Conservation (phyloP, 2,888 invertebrate species). For the Xanthorhoe designata region DNA sequence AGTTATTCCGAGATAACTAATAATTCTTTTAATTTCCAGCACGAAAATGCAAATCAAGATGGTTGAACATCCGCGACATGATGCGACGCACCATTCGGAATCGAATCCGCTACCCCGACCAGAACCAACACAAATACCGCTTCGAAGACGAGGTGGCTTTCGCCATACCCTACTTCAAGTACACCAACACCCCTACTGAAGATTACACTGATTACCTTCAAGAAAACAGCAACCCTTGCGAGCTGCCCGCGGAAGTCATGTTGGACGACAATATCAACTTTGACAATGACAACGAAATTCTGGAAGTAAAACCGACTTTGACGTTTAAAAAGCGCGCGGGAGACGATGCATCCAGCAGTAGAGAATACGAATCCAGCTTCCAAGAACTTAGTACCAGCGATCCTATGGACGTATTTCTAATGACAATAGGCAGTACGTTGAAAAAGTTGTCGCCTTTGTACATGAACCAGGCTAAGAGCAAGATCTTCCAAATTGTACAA, state of each 20-base stretch:
- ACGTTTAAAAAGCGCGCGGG: slow-evolving; percentile 27
- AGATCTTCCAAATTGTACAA: slow-evolving; percentile 79
- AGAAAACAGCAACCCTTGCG: slow-evolving; percentile 20
- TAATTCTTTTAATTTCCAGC: slow-evolving; percentile 26
- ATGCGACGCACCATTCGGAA: slow-evolving; percentile 70
- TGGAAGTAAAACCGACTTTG: slow-evolving; percentile 28
- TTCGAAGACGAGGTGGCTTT: slow-evolving; percentile 74
- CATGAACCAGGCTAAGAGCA: slow-evolving; percentile 76
- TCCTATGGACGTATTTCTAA: slow-evolving; percentile 60
- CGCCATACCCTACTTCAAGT: slow-evolving; percentile 65
- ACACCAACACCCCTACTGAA: slow-evolving; percentile 26
- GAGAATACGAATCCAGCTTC: slow-evolving; percentile 17
- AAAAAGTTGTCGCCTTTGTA: slow-evolving; percentile 73
- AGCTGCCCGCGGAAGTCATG: slow-evolving; percentile 30
- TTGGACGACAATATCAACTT: slow-evolving; percentile 21
- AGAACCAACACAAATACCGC: slow-evolving; percentile 67
- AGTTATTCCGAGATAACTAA: too few species aligned
- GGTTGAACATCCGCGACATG: slow-evolving; percentile 78
- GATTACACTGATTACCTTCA: slow-evolving; percentile 28
- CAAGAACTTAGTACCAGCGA: slow-evolving; percentile 37
- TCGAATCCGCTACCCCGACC: slow-evolving; percentile 60
- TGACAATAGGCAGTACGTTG: slow-evolving; percentile 71
- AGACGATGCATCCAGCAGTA: slow-evolving; percentile 23
- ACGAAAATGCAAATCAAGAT: slow-evolving; percentile 66
- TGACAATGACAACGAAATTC: slow-evolving; percentile 25